Conservation (phyloP, 2,888 invertebrate genomes). For the Drosophila macrospina region DNA sequence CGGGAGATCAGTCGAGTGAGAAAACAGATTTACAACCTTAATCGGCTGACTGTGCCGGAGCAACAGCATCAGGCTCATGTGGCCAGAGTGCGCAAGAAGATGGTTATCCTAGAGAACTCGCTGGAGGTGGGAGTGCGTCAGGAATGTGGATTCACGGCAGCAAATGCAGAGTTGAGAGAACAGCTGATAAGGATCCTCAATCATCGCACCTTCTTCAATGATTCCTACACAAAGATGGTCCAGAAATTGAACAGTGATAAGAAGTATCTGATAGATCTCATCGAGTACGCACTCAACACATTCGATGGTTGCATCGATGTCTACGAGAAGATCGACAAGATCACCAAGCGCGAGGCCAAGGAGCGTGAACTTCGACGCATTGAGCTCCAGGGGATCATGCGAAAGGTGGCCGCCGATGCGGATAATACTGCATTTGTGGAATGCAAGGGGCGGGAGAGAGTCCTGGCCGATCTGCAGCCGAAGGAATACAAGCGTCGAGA, state of each 20-base stretch:
- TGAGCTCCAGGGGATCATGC: conserved; percentile 83
- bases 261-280: conserved; percentile 83
- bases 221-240: conserved; percentile 83
- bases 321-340: conserved; percentile 82
- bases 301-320: conserved; percentile 83
- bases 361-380: conserved; percentile 79
- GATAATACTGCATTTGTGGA: conserved; percentile 79
- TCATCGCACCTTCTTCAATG: conserved; percentile 82
- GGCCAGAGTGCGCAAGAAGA: conserved; percentile 70
- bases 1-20: conserved; percentile 80
- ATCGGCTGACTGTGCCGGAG: conserved; percentile 82
- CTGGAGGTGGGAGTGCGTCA: conserved; percentile 82
- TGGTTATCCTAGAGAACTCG: conserved; percentile 82
- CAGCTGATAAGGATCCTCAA: conserved; percentile 80
- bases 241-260: conserved; percentile 82
- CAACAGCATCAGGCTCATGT: conserved; percentile 81
- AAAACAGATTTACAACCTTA: conserved; percentile 82
- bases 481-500: conserved; percentile 83
- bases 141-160: conserved; percentile 82
- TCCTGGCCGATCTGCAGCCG: conserved; percentile 79
- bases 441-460: conserved; percentile 75
- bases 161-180: conserved; percentile 78
- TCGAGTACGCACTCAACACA: conserved; percentile 83
- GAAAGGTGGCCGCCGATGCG: conserved; percentile 80
- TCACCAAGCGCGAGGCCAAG: conserved; percentile 74